Evolutionary conservation across 2,797 vertebrate genomes (phyloP).

Genomic region (Lacerta viridis): DNA sequence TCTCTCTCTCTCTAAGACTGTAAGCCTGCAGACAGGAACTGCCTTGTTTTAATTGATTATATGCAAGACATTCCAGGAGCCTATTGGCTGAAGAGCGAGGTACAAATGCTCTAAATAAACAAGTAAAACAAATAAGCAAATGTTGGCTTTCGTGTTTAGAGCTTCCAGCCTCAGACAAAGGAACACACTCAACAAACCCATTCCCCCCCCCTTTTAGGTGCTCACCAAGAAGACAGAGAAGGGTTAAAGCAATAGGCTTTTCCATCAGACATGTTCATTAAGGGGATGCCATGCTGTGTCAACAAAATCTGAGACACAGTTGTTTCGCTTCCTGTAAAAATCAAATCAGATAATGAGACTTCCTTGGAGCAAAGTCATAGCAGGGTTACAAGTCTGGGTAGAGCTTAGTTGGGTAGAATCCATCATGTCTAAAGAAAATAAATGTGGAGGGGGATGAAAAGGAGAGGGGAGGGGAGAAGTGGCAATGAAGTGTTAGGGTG

Average conservation of each 20-base stretch:
- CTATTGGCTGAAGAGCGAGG: too few relatives aligned
- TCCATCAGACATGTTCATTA: constrained; percentile 93
- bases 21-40: too few relatives aligned
- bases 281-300: constrained; percentile 94
- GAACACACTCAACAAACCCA: too few relatives aligned
- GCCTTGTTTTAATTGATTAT: too few relatives aligned
- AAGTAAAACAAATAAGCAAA: too few relatives aligned
- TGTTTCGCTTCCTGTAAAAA: constrained; percentile 86
- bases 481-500: too few relatives aligned
- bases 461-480: not conserved
- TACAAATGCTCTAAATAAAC: too few relatives aligned
- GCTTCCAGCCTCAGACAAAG: too few relatives aligned
- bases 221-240: constrained; percentile 94
- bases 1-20: too few relatives aligned
- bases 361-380: constrained; percentile 9
- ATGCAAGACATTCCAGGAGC: too few relatives aligned
- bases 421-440: not conserved
- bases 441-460: not conserved
- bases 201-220: not conserved
- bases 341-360: constrained; percentile 43
- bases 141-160: too few relatives aligned
- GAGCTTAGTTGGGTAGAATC: too few relatives aligned
- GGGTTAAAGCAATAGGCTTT: constrained; percentile 96
- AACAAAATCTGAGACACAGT: constrained; percentile 93
- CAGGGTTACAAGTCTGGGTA: not conserved